Evolutionary conservation across 2,113 vertebrate genomes (phyloP).

Genomic region (Columba janthina): DNA sequence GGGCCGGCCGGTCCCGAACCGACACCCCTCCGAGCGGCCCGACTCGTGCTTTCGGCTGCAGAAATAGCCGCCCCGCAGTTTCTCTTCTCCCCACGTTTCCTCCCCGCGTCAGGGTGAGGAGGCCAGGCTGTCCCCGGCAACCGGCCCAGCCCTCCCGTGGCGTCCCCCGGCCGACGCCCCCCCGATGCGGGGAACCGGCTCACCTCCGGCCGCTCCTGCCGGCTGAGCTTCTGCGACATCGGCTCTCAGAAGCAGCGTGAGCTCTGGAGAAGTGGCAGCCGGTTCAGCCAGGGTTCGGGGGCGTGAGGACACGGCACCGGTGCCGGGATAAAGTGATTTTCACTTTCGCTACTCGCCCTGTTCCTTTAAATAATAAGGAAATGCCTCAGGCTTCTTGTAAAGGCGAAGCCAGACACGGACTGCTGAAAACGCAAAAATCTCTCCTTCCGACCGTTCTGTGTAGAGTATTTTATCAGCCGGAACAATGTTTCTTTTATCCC

Average conservation of each 20-base stretch:
- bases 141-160: not conserved
- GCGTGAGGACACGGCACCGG: not conserved
- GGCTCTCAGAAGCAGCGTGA: not conserved
- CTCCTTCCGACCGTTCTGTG: not conserved
- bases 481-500: not conserved
- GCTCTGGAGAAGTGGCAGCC: not conserved
- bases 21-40: not conserved
- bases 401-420: not conserved
- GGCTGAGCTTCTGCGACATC: not conserved
- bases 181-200: no score
- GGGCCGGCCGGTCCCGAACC: not conserved
- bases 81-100: not conserved
- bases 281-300: not conserved
- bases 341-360: constrained; percentile 49
- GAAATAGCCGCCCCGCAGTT: not conserved
- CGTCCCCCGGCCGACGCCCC: not conserved
- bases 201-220: no score
- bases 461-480: not conserved
- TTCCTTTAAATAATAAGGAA: constrained; percentile 68
- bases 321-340: constrained; percentile 32
- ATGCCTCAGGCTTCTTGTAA: constrained; percentile 39
- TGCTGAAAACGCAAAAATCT: not conserved
- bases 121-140: not conserved
- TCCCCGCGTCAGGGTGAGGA: no score
- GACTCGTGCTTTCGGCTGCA: not conserved